phyloP scores from a whole-genome alignment of 2,797 vertebrate species.

The Huso huso region DNA sequence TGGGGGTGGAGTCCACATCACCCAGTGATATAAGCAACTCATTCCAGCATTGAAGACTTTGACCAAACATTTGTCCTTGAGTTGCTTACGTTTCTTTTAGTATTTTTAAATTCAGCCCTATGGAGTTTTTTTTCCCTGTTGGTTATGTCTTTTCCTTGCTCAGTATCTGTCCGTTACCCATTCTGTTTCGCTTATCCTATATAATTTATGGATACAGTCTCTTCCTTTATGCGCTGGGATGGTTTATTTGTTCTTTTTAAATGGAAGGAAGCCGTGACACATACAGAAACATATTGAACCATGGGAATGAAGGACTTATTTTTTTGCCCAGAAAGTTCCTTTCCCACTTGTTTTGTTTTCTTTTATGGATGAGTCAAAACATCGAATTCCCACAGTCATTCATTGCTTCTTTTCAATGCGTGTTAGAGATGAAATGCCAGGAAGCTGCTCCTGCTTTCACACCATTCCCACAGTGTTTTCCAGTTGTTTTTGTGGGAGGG shows the following conservation, averaged over 20 bases:
- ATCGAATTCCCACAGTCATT: not conserved
- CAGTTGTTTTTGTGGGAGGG: not conserved
- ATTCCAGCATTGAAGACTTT: too few relatives aligned
- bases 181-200: too few relatives aligned
- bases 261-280: not conserved
- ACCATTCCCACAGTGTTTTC: not conserved
- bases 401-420: not conserved
- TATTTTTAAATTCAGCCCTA: too few relatives aligned
- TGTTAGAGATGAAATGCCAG: not conserved
- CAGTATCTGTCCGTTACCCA: too few relatives aligned
- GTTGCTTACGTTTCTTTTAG: too few relatives aligned
- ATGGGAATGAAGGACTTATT: not conserved
- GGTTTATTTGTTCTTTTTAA: not conserved
- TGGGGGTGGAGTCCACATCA: too few relatives aligned
- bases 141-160: too few relatives aligned
- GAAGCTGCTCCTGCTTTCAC: not conserved
- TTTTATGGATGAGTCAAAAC: not conserved
- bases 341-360: not conserved
- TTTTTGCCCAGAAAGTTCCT: not conserved
- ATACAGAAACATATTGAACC: not conserved
- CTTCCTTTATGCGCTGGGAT: too few relatives aligned
- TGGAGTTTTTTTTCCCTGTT: too few relatives aligned
- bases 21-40: too few relatives aligned
- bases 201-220: too few relatives aligned
- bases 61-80: too few relatives aligned